Evolutionary conservation across 2,113 vertebrate genomes (phyloP).

Genomic region (Piaya cayana): DNA sequence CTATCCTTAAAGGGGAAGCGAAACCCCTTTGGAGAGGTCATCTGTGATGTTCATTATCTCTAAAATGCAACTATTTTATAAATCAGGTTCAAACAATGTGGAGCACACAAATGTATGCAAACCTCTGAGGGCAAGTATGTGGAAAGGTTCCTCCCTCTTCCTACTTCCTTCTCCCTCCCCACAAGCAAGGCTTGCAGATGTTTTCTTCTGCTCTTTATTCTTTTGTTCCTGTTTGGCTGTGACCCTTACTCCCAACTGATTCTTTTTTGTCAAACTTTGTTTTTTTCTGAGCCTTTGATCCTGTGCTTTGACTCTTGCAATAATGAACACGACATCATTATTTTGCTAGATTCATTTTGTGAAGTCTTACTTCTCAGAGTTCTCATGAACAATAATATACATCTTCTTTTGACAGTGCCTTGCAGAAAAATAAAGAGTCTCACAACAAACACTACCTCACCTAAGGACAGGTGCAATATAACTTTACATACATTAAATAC

Average conservation of each 20-base stretch:
- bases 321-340: constrained; percentile 13
- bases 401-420: not conserved
- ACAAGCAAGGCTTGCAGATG: constrained; percentile 43
- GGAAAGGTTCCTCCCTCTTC: constrained; percentile 39
- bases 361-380: not conserved
- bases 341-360: not conserved
- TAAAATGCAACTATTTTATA: constrained; percentile 47
- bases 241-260: constrained; percentile 45
- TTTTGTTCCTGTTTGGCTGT: constrained; percentile 56
- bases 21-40: not conserved
- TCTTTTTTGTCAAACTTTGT: constrained; percentile 53
- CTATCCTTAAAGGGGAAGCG: not conserved
- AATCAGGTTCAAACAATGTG: constrained; percentile 48
- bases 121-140: constrained; percentile 42
- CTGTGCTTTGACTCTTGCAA: constrained; percentile 37
- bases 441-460: not conserved
- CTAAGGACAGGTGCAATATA: not conserved
- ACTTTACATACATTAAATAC: not conserved
- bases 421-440: not conserved
- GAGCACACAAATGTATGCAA: constrained; percentile 39
- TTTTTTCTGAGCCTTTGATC: constrained; percentile 53
- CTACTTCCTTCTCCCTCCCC: not conserved
- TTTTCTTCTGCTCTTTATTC: constrained; percentile 62
- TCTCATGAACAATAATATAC: not conserved
- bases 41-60: constrained; percentile 50